Conservation (phyloP, 2,113 vertebrate species). For the Haliaeetus leucogaster region DNA sequence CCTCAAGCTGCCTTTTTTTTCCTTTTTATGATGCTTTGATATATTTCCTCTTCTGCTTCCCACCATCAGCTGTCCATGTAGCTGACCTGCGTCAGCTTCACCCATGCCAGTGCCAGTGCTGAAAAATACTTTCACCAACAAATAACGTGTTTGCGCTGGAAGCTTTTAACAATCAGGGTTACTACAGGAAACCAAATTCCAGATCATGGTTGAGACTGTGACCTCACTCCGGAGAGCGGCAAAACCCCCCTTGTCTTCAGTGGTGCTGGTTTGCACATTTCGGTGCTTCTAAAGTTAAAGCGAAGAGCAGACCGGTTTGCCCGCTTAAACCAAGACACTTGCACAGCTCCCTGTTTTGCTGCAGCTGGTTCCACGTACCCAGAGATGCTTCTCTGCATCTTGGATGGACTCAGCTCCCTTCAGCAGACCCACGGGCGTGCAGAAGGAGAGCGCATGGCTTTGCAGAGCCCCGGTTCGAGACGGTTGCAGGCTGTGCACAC, state of each 20-base stretch:
- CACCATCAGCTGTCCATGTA: background rate
- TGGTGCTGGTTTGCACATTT: background rate
- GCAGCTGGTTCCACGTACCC: background rate
- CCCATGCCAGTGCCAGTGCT: background rate
- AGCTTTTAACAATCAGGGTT: background rate
- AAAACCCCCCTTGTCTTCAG: background rate
- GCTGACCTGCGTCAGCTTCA: background rate
- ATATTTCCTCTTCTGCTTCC: background rate
- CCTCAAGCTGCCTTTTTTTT: background rate
- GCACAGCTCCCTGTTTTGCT: background rate
- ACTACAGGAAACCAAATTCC: background rate
- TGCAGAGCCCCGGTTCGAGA: background rate
- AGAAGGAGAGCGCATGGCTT: background rate
- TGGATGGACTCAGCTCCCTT: background rate
- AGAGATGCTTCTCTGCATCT: background rate
- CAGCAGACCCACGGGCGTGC: background rate
- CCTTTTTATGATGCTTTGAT: background rate
- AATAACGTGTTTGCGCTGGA: background rate
- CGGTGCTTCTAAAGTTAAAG: background rate
- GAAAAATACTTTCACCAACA: background rate
- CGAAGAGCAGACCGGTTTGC: background rate
- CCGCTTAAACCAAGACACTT: background rate
- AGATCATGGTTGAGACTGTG: background rate
- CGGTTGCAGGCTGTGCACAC: background rate
- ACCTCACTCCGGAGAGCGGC: background rate